phyloP scores from a whole-genome alignment of 2,113 vertebrate species.

The Plestiodon gilberti region DNA sequence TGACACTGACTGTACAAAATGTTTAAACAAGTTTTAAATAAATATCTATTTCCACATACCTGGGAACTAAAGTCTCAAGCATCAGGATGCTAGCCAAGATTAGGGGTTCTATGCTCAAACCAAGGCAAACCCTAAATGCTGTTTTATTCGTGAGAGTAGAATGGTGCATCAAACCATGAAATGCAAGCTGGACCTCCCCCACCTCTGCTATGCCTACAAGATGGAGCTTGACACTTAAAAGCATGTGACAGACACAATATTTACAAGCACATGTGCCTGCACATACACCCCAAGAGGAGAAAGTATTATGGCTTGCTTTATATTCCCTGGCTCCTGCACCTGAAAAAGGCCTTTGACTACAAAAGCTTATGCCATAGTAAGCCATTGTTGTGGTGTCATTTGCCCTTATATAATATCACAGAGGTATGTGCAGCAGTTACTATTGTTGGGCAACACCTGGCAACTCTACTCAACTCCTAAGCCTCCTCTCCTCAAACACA shows the following conservation, averaged over 20 bases:
- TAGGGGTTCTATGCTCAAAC: not conserved
- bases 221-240: not conserved
- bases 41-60: not conserved
- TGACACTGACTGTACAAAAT: not conserved
- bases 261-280: not conserved
- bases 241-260: not conserved
- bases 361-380: not conserved
- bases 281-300: not conserved
- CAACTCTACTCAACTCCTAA: not conserved
- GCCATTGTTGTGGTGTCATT: not conserved
- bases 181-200: not conserved
- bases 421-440: not conserved
- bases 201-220: not conserved
- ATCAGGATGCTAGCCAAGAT: not conserved
- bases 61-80: not conserved
- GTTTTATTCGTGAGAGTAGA: not conserved
- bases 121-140: not conserved
- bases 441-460: not conserved
- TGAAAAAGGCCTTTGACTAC: not conserved
- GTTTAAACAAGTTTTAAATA: conserved; percentile 12
- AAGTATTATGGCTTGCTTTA: not conserved
- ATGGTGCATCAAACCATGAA: not conserved
- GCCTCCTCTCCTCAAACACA: not conserved
- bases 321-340: not conserved
- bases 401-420: not conserved